These are phyloP conservation scores for Heliconius hermathena DNA, from an alignment of 1,140 invertebrate species.

Conservation along the genomic window DNA sequence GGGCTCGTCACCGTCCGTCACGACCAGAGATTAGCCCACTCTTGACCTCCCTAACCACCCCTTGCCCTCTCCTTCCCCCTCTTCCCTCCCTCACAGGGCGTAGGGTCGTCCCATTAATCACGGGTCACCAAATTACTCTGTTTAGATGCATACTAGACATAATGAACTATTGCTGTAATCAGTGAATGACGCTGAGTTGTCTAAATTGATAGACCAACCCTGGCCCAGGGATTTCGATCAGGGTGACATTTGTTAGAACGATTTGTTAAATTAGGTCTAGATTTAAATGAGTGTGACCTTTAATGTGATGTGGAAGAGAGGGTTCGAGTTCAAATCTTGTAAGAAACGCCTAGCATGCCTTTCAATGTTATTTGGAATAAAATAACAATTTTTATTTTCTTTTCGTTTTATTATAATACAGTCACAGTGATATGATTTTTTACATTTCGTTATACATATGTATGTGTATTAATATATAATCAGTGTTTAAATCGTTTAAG, in stretches of 20 bases:
- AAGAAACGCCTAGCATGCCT: no score
- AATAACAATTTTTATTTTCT: no score
- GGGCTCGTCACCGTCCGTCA: conserved; percentile 45
- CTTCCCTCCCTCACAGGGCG: background rate
- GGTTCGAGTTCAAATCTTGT: no score
- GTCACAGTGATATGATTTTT: no score
- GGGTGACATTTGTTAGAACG: background rate
- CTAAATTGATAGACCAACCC: conserved; percentile 31
- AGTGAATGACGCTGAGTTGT: conserved; percentile 34
- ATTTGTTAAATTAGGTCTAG: background rate
- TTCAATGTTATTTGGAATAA: no score
- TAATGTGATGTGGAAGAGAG: no score
- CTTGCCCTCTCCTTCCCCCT: background rate
- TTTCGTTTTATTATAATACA: no score
- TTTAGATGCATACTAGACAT: conserved; percentile 50
- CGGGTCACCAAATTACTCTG: conserved; percentile 47
- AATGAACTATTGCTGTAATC: conserved; percentile 58
- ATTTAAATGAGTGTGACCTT: background rate
- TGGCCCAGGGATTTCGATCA: background rate
- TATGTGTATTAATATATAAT: no score
- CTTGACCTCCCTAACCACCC: conserved; percentile 17
- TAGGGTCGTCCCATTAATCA: conserved; percentile 43
- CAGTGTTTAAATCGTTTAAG: background rate
- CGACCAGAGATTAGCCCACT: conserved; percentile 45
- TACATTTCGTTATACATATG: no score